Base-by-base conservation (phyloP, 2,888 invertebrate species). In the Clivina fossor region DNA sequence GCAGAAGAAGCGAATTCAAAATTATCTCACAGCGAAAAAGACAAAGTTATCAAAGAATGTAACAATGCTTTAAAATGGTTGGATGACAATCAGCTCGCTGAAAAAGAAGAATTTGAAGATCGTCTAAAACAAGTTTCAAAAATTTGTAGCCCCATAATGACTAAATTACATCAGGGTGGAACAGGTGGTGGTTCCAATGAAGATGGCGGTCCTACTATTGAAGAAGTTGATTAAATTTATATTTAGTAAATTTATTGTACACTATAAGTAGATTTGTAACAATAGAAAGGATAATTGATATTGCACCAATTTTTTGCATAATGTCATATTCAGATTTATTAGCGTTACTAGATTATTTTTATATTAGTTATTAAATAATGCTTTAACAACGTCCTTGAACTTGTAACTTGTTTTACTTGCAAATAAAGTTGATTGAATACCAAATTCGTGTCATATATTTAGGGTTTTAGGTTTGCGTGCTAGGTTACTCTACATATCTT, bases 21-120 rank as follows among this genome's bases (percentile, higher is more conserved):
- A 68, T 70, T 91, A 35, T 72, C 74, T 4, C 80, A 82, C 19
- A 73, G 77, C 61, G 68, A 76, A 64, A 67, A 75, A 67, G 70
- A 68, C 20, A 66, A 69, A 33, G 77, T 77, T 1, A 67, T 69
- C 11, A 68, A 67, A 2, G 75, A 77, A 53, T 84, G 84, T 64
- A 80, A 81, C 0, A 82, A 83, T 41, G 77, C 81, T 24, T 71
- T 89, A 44, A 77, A 75, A 48, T 90, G 90, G 90, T 72, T 90
- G 58, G 89, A 89, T 67, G 73, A 76, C 67, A 87, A 84, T 74
- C 78, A 76, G 11, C 72, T 78, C 65, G 86, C 82, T 5, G 85
- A 81, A 50, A 80, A 79, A 67, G 85, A 80, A 16, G 85, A 83
- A 68, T 83, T 78, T 64, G 82, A 84, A 58, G 77, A 81, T 63